Evolutionary conservation across 2,888 invertebrate species (phyloP), one percentile per base, ranked within the genome.

Genomic region (Tribolium freemani): DNA sequence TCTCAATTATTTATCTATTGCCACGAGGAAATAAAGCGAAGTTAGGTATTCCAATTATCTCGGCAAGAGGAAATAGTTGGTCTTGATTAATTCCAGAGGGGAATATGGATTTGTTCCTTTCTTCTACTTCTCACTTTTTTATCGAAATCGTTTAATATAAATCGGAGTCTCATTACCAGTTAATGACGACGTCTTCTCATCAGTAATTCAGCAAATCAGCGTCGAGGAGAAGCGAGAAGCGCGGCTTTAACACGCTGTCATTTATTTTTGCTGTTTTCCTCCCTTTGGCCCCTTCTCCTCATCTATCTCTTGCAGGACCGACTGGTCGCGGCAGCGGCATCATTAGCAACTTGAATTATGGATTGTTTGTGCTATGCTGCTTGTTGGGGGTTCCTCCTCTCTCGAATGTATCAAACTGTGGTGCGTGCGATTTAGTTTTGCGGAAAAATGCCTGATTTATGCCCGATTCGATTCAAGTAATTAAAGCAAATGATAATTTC

Each of bases 321-420:
- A 83, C 81, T 83, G 85, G 84, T 81, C 83, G 80, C 80, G 83
- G 84, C 85, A 83, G 82, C 84, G 78, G 81, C 82, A 85, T 86
- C 86, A 85, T 86, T 86, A 86, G 85, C 83, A 83, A 84, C 79
- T 83, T 86, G 85, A 86, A 84, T 86, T 86, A 86, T 86, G 85
- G 86, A 84, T 85, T 86, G 85, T 85, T 85, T 86, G 85, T 81
- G 82, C 77, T 79, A 64, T 73, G 69, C 72, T 68, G 71, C 64
- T 73, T 74, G 73, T 67, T 54, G 63, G 63, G 79, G 78, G 74
- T 75, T 76, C 76, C 69, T 77, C 76, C 66, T 77, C 77, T 80
- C 80, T 81, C 78, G 79, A 81, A 81, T 78, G 80, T 81, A 82
- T 82, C 81, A 82, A 81, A 79, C 78, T 72, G 74, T 77, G 75